A percentile compares a stretch with the other conserved stretches of the same genome.
Evolutionary conservation across 2,888 invertebrate species (phyloP).

Genomic region (Meganola albula): DNA sequence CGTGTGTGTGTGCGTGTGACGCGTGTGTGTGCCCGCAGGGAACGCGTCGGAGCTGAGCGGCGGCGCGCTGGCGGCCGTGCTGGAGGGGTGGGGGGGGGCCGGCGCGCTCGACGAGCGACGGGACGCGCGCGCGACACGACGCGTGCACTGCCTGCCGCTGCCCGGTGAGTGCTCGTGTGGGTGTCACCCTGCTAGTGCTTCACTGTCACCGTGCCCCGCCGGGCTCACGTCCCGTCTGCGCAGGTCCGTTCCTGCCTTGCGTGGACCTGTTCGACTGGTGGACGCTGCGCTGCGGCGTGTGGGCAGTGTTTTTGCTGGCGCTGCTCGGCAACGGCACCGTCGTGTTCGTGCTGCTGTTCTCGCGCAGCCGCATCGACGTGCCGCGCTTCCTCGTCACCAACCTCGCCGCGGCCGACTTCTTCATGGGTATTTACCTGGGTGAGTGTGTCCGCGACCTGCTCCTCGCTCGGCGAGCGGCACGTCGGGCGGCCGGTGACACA

Average conservation of each 20-base stretch:
- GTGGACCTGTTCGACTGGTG: conserved; percentile 98
- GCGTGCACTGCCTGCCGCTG: conserved; percentile 87
- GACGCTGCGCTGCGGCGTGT: conserved; percentile 97
- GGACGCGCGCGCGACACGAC: conserved; percentile 47
- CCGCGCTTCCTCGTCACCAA: conserved; percentile 98
- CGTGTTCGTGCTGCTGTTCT: conserved; percentile 93
- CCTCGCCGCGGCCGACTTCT: conserved; percentile 96
- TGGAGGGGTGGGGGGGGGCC: conserved; percentile 33
- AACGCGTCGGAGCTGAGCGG: conserved; percentile 46
- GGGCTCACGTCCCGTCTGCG: conserved; percentile 4
- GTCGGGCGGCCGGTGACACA: no score
- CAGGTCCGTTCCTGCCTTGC: conserved; percentile 96
- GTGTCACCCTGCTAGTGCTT: background rate
- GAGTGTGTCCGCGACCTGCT: conserved; percentile 18
- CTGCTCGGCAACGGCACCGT: conserved; percentile 97
- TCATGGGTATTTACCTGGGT: conserved; percentile 97
- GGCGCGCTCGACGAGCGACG: conserved; percentile 26
- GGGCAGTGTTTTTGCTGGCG: conserved; percentile 97
- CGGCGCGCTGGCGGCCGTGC: conserved; percentile 30
- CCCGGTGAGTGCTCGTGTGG: conserved; percentile 78
- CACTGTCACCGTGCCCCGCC: background rate
- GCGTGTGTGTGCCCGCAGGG: conserved; percentile 29
- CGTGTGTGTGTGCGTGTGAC: background rate
- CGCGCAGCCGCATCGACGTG: conserved; percentile 96
- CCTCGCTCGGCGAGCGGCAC: background rate